phyloP scores from a whole-genome alignment of 2,113 vertebrate genomes.

The Seriola quinqueradiata region DNA sequence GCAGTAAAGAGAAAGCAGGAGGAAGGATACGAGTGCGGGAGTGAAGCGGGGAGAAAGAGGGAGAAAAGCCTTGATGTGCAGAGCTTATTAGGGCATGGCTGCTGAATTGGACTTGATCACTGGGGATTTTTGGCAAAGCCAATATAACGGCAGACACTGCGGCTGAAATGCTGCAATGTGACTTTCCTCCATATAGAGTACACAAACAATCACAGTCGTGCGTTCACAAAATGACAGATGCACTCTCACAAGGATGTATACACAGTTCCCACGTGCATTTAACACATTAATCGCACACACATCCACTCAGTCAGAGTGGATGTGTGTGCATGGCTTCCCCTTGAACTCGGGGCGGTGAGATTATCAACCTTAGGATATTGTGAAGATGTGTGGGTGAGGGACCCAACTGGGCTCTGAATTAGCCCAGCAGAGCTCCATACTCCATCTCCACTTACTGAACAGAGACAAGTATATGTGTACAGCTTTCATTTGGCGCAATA shows the following conservation, averaged over 20 bases:
- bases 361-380: background rate
- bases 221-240: slow-evolving; percentile 2
- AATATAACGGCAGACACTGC: slow-evolving; percentile 44
- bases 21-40: slow-evolving; percentile 53
- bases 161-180: slow-evolving; percentile 34
- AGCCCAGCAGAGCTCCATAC: slow-evolving; percentile 20
- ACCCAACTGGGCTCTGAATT: slow-evolving; percentile 45
- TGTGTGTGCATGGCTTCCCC: background rate
- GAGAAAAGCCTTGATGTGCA: slow-evolving; percentile 63
- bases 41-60: background rate
- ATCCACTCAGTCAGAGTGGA: background rate
- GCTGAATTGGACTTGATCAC: slow-evolving; percentile 72
- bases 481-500: slow-evolving; percentile 28
- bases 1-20: slow-evolving; percentile 50
- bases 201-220: background rate
- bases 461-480: slow-evolving; percentile 4
- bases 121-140: slow-evolving; percentile 72
- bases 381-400: background rate
- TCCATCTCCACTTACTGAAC: slow-evolving; percentile 26
- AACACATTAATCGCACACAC: slow-evolving; percentile 32
- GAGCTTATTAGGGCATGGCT: slow-evolving; percentile 66
- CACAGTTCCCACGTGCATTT: slow-evolving; percentile 20
- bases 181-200: slow-evolving; percentile 8
- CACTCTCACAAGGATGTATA: background rate
- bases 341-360: slow-evolving; percentile 1